Conservation (phyloP, 1,140 invertebrate genomes). For the Danaus melanippus region DNA sequence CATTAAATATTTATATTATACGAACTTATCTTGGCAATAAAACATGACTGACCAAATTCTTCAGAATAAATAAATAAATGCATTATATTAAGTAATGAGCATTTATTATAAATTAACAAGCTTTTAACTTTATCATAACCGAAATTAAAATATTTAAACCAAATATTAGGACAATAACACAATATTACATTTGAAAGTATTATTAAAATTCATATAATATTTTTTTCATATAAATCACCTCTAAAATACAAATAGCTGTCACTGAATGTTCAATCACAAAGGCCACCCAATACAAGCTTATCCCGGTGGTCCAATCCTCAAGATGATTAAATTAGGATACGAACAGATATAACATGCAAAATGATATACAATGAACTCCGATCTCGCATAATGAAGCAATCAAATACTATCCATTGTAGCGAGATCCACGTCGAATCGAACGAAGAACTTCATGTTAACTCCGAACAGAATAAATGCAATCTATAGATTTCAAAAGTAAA, state of each 20-base stretch:
- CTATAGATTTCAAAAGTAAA: conserved; percentile 7
- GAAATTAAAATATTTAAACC: no score
- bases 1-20: conserved; percentile 21
- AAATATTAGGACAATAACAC: no score
- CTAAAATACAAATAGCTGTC: conserved; percentile 16
- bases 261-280: conserved; percentile 40
- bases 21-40: conserved; percentile 20
- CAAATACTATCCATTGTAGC: conserved; percentile 57
- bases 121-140: no score
- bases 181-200: no score
- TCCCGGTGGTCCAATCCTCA: conserved; percentile 67
- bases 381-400: conserved; percentile 67
- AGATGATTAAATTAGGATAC: conserved; percentile 69
- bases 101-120: no score
- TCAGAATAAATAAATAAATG: conserved; percentile 3
- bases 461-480: conserved; percentile 6
- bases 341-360: conserved; percentile 65
- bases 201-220: no score
- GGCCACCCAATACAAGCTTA: conserved; percentile 48
- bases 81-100: no score
- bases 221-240: no score
- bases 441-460: conserved; percentile 29
- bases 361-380: conserved; percentile 66
- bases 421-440: conserved; percentile 32
- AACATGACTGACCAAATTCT: conserved; percentile 11